Evolutionary conservation across 2,797 vertebrate genomes (phyloP), one percentile per base, ranked within the genome.

Genomic region (Avahi laniger): DNA sequence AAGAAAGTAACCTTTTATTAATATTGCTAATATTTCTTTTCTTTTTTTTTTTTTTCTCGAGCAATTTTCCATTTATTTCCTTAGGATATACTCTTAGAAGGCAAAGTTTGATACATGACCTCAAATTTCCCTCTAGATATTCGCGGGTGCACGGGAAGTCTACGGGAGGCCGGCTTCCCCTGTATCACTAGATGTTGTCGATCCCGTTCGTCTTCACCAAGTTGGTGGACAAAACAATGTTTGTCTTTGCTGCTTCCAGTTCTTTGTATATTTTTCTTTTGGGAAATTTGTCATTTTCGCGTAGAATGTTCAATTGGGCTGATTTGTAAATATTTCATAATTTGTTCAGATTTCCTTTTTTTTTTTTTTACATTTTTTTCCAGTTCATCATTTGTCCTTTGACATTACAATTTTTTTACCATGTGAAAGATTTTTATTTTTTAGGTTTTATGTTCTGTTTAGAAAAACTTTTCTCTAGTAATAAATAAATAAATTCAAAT

Each of bases 81-180:
- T 95, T 81, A 63, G 54, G 76, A 30, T 70, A 30, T 57, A 35
- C 28, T 93, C 85, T 95, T 67, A 78, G 92, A 73, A 96, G 57
- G 67, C 54, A 67, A 5, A 69, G 73, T 88, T 92, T 87, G 67
- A 50, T 89, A 20, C 26, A 5, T 61, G 90, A 65, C 72, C 52
- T 95, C 24, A n/a, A 5, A 52, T 76, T 82, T 88, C 63, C 73
- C n/a, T 84, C 61, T 11, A 85, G 72, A 30, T 52, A 33, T 7
- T 57, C 26, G 28, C 15, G 2, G 11, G 2, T 48, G 65, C 30
- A 4, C 50, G n/a, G 0, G 4, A 57, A 85, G 46, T 46, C 70
- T 24, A 1, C 35, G 61, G 26, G n/a, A 80, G 76, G 28, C 78
- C 43, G 9, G 13, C 63, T 43, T 33, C 65, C 48, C 67, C 15